Evolutionary conservation across 2,113 vertebrate genomes (phyloP).

Genomic region (Carassius auratus): DNA sequence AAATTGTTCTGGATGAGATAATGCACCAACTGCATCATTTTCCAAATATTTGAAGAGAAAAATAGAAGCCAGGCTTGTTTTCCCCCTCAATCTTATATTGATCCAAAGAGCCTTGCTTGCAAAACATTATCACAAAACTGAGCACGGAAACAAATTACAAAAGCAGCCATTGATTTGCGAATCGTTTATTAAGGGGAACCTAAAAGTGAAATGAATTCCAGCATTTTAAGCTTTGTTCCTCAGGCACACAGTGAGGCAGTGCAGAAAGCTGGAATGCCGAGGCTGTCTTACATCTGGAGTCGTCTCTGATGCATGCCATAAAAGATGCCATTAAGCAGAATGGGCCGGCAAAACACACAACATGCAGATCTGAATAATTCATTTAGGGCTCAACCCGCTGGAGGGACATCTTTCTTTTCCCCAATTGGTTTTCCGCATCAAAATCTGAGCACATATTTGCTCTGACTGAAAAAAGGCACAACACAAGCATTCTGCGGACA

Average conservation of each 20-base stretch:
- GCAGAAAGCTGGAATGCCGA: conserved; percentile 56
- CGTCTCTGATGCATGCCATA: conserved; percentile 74
- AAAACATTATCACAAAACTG: conserved; percentile 67
- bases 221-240: conserved; percentile 73
- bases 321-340: conserved; percentile 77
- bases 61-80: conserved; percentile 47
- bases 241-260: conserved; percentile 65
- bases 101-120: conserved; percentile 61
- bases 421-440: conserved; percentile 71
- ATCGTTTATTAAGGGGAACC: conserved; percentile 75
- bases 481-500: conserved; percentile 48
- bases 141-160: conserved; percentile 72
- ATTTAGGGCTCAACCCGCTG: conserved; percentile 72
- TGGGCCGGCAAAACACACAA: conserved; percentile 73
- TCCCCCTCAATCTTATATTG: conserved; percentile 45
- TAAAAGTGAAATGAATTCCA: conserved; percentile 73
- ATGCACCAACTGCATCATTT: conserved; percentile 45
- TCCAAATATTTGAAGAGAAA: conserved; percentile 52
- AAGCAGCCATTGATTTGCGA: conserved; percentile 74
- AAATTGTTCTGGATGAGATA: conserved; percentile 46
- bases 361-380: conserved; percentile 78
- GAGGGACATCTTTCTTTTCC: conserved; percentile 66
- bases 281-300: conserved; percentile 74
- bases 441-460: conserved; percentile 69
- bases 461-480: conserved; percentile 70